A percentile compares a stretch with the other conserved stretches of the same genome.
Evolutionary conservation across 2,113 vertebrate genomes (phyloP).

Genomic region (Chaetops frenatus): DNA sequence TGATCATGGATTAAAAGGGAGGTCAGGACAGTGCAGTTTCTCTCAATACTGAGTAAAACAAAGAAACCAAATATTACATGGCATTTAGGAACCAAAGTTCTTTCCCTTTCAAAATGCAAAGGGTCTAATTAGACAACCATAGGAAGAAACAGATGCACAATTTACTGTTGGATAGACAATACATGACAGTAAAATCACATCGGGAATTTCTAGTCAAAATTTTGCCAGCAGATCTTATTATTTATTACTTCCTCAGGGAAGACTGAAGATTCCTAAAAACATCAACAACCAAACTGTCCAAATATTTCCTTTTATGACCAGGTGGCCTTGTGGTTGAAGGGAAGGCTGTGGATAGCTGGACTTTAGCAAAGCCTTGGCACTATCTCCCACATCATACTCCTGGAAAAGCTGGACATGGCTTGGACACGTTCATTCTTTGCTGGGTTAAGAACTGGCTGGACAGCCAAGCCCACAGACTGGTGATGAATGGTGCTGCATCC

Average conservation of each 20-base stretch:
- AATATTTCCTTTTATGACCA: not conserved
- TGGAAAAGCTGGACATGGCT: not conserved
- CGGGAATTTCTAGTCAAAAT: not conserved
- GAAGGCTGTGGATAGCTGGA: not conserved
- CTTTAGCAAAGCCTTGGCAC: not conserved
- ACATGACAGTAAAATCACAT: not conserved
- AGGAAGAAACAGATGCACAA: not conserved
- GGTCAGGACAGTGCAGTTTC: not conserved
- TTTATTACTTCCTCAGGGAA: not conserved
- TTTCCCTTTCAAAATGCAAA: not conserved
- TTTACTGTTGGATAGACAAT: not conserved
- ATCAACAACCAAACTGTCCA: not conserved
- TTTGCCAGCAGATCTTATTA: not conserved
- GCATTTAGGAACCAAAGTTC: not conserved
- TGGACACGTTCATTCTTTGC: not conserved
- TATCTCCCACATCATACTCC: not conserved
- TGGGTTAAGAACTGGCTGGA: not conserved
- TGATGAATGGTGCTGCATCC: not conserved
- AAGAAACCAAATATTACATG: not conserved
- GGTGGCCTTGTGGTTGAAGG: not conserved
- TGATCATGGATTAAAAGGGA: not conserved
- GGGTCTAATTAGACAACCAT: not conserved
- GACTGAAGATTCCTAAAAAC: not conserved
- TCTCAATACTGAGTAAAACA: not conserved
- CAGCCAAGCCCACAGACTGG: not conserved